Base-by-base conservation (phyloP, 2,113 vertebrate genomes). In the Perca fluviatilis region DNA sequence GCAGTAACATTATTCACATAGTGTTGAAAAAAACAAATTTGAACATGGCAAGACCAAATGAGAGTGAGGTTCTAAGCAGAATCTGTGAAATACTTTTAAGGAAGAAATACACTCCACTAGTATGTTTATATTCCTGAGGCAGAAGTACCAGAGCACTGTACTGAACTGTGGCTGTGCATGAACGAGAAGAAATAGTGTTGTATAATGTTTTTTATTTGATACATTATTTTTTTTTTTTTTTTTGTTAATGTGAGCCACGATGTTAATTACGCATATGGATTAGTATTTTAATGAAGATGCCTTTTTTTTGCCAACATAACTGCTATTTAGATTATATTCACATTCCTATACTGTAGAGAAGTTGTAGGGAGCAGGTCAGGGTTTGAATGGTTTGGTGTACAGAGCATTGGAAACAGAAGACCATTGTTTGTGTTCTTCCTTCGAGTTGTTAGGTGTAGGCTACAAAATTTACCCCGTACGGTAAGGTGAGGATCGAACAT, bases 121-220 rank as follows among this genome's bases (percentile, higher is more conserved):
- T 36, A 27, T 71, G 79, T 86, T 87, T 88, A 56, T 85, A 81
- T 86, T 87, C 84, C 80, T 72, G 62, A 72, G 56, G 84, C 74
- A 70, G 57, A 65, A 72, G 84, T 54, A 72, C 61, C 71, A 54
- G 77, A 74, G 74, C 64, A 58, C 77, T 64, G 68, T 74, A 25
- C 63, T 76, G 46, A 77, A 81, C 71, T 83, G 43, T 65, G 76
- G 79, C 79, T 80, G 43, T 58, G 66, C 79, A 80, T 82, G 83
- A 89, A 80, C 77, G 71, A 73, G 57, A 57, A 49, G 84, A 69
- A 84, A 84, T 27, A 43, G 56, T 62, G n/a, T n/a, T n/a, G n/a
- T n/a, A n/a, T n/a, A n/a, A n/a, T n/a, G n/a, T n/a, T n/a, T n/a
- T n/a, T n/a, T n/a, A n/a, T n/a, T n/a, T n/a, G n/a, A n/a, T n/a